Evolutionary conservation across 2,797 vertebrate genomes (phyloP).

Genomic region (Microchirus variegatus): DNA sequence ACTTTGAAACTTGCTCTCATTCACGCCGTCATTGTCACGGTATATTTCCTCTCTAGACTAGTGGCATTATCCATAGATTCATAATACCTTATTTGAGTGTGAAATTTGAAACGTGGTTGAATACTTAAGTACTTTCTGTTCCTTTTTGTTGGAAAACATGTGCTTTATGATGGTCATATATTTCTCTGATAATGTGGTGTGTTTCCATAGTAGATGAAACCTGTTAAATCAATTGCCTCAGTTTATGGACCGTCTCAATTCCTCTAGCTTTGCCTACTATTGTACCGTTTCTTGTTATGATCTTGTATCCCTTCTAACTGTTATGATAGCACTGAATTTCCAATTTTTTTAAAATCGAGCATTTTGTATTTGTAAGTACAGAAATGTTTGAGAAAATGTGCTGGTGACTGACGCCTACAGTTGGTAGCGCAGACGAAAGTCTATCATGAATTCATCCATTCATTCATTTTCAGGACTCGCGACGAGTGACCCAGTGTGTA

Average conservation of each 20-base stretch:
- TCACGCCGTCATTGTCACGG: constrained; percentile 37
- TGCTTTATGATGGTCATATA: constrained; percentile 70
- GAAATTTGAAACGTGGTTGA: constrained; percentile 50
- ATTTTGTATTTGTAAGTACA: constrained; percentile 85
- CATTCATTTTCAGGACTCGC: constrained; percentile 41
- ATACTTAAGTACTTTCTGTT: constrained; percentile 57
- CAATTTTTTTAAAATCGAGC: constrained; percentile 82
- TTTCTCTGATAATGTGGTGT: constrained; percentile 65
- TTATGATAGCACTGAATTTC: constrained; percentile 74
- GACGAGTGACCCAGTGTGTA: constrained; percentile 55
- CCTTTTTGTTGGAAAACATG: constrained; percentile 37
- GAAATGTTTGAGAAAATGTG: constrained; percentile 73
- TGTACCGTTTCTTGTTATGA: constrained; percentile 75
- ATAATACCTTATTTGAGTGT: constrained; percentile 57
- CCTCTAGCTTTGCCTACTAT: constrained; percentile 70
- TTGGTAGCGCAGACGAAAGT: constrained; percentile 54
- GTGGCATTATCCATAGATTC: constrained; percentile 40
- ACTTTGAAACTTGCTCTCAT: constrained; percentile 55
- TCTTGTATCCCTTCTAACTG: constrained; percentile 74
- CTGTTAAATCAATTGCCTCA: constrained; percentile 67
- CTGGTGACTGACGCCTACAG: constrained; percentile 70
- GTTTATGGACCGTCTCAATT: constrained; percentile 71
- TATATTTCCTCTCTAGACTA: constrained; percentile 35
- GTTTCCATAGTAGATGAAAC: constrained; percentile 70
- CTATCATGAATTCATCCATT: constrained; percentile 44